A percentile compares a stretch with the other conserved stretches of the same genome.
Evolutionary conservation across 1,140 invertebrate genomes (phyloP).

Genomic region (Heliconius nattereri): DNA sequence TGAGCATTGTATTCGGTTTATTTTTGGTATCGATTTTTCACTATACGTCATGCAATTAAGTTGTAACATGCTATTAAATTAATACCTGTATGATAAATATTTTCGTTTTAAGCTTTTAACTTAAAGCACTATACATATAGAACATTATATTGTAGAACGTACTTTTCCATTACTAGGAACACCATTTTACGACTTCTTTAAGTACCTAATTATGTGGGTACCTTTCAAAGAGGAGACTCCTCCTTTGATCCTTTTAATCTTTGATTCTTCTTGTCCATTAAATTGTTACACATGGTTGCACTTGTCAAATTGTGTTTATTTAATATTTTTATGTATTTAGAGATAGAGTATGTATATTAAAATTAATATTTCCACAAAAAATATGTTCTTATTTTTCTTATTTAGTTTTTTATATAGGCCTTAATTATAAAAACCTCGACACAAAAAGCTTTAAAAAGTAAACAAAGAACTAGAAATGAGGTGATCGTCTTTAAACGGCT

Average conservation of each 20-base stretch:
- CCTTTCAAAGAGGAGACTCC: conserved; percentile 13
- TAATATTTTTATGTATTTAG: not conserved
- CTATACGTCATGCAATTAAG: not conserved
- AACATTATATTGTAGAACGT: not conserved
- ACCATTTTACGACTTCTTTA: conserved; percentile 15
- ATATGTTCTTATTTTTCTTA: too few relatives aligned
- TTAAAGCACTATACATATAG: not conserved
- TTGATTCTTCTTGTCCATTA: conserved; percentile 15
- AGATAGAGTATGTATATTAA: too few relatives aligned
- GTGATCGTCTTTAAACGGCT: fast-evolving
- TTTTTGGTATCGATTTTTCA: not conserved
- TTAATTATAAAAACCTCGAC: too few relatives aligned
- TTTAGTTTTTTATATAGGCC: too few relatives aligned
- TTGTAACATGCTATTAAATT: not conserved
- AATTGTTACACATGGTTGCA: conserved; percentile 21
- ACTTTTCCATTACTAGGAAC: not conserved
- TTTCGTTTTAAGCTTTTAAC: not conserved
- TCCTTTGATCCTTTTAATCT: conserved; percentile 32
- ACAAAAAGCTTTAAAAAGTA: too few relatives aligned
- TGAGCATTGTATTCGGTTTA: not conserved
- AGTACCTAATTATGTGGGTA: conserved; percentile 7
- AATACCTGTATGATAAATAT: not conserved
- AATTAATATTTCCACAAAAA: too few relatives aligned
- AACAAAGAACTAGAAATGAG: too few relatives aligned
- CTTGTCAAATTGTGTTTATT: not conserved